Base-by-base conservation (phyloP, 2,888 invertebrate species). In the Serripes groenlandicus region DNA sequence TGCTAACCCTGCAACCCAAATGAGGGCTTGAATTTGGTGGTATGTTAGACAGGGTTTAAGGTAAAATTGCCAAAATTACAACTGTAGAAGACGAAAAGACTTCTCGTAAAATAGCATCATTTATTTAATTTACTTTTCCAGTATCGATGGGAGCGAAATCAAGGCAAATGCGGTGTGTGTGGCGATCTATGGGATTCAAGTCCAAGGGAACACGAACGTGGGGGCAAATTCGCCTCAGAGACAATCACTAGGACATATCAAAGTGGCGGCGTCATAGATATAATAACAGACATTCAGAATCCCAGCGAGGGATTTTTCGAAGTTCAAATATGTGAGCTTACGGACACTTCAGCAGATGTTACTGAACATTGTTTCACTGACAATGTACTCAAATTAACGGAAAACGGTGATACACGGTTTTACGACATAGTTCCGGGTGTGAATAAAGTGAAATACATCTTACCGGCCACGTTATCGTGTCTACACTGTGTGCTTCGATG, bases 251-350 rank as follows among this genome's bases (percentile, higher is more conserved):
- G 52, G 11, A 70, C 70, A 21, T 86, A 77, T 56, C 54, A 23
- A 32, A 37, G 78, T 15, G 86, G 83, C 7, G 54, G 72, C 26
- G 18, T 64, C 0, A 64, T 84, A 5, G 69, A 81, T 37, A 75
- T 80, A 18, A 32, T 73, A 18, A 56, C 71, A 49, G 84, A 86
- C 32, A 71, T 84, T 18, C 69, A 74, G 0, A 70, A 60, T 7
- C 75, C 74, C 0, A 82, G 71, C 72, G 86, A 78, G 21, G 86
- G 86, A 9, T 86, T 72, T 49, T 84, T 86, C 71, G 86, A 86
- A 70, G 82, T 86, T 35, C 78, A 78, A 9, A 56, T 86, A 37
- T 86, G 86, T 75, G 66, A 66, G 34, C 79, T 79, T 68, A 81
- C 79, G 30, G 68, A 83, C 28, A 64, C 69, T 21, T 11, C 52